Base-by-base conservation (phyloP, 2,888 invertebrate genomes). In the Thelaira solivaga region DNA sequence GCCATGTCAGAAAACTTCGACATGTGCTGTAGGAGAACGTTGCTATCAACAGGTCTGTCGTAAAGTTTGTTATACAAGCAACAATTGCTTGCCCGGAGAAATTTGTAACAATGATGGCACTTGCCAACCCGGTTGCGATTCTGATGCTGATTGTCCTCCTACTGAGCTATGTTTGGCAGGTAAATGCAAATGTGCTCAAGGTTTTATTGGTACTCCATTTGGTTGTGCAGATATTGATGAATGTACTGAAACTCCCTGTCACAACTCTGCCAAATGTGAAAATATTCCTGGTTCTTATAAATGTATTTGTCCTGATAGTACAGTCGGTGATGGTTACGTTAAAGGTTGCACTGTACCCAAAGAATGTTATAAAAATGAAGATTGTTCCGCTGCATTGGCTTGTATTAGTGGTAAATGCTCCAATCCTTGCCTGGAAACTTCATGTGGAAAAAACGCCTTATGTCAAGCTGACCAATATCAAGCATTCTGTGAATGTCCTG, bases 81-180 rank as follows among this genome's bases (percentile, higher is more conserved):
- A 94, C 84, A 97, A 97, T 85, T 97, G 97, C 84, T 90, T 96
- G 83, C 94, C 95, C 2, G 97, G 97, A 55, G 97, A 97, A 90
- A 93, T 97, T 73, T 97, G 97, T 83, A 92, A 92, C 80, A 92
- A 93, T 77, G 90, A 90, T 80, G 96, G 96, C 62, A 91, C 93
- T 43, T 97, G 97, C 84, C 92, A 94, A 84, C 92, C 93, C 2
- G 97, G 97, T 5, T 97, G 97, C 85, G 92, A 93, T 76, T 91
- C 92, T 0, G 95, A 96, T 86, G 91, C 93, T 1, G 96, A 97
- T 84, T 97, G 97, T 85, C 92, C 93, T 49, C 89, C 91, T 41
- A 94, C 94, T 79, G 95, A 97, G 89, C 89, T 93, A n/a, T 96
- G 96, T 85, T 88, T 93, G 39, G 91, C 91, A 68, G 92, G 92